A percentile compares a stretch with the other conserved stretches of the same genome.
Evolutionary conservation across 2,888 invertebrate genomes (phyloP).

Genomic region (Polia nebulosa): DNA sequence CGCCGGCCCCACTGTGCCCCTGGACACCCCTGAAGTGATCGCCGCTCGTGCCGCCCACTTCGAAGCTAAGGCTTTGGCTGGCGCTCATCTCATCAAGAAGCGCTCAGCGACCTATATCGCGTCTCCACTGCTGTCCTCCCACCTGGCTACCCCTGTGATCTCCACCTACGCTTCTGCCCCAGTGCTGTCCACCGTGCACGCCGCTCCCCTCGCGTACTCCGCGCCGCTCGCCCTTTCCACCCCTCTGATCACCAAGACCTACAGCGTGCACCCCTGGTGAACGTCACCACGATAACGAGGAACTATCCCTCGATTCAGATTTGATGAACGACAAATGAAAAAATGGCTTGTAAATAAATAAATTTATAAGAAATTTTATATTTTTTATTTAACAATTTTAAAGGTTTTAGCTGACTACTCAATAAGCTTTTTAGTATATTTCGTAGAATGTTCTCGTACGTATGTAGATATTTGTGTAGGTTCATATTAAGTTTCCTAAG

Average conservation of each 20-base stretch:
- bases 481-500: not conserved
- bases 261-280: constrained; percentile 84
- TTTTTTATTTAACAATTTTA: not conserved
- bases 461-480: not conserved
- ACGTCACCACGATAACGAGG: constrained; percentile 77
- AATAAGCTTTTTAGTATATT: not conserved
- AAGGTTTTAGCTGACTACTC: not conserved
- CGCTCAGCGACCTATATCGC: constrained; percentile 78
- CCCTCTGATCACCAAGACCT: constrained; percentile 79
- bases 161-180: constrained; percentile 76
- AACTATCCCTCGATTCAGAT: constrained; percentile 78
- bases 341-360: constrained; percentile 77
- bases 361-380: constrained; percentile 27
- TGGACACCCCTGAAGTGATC: constrained; percentile 84
- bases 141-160: constrained; percentile 73
- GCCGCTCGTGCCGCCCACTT: constrained; percentile 85
- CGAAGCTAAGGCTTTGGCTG: constrained; percentile 82
- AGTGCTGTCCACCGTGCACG: constrained; percentile 74
- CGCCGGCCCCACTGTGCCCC: constrained; percentile 76
- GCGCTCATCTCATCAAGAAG: constrained; percentile 83
- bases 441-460: not conserved
- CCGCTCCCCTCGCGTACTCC: constrained; percentile 74
- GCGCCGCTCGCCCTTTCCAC: constrained; percentile 74
- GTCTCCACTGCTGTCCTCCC: constrained; percentile 42
- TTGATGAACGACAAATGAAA: constrained; percentile 74